Evolutionary conservation across 2,797 vertebrate genomes (phyloP).

Genomic region (Gallirallus australis): DNA sequence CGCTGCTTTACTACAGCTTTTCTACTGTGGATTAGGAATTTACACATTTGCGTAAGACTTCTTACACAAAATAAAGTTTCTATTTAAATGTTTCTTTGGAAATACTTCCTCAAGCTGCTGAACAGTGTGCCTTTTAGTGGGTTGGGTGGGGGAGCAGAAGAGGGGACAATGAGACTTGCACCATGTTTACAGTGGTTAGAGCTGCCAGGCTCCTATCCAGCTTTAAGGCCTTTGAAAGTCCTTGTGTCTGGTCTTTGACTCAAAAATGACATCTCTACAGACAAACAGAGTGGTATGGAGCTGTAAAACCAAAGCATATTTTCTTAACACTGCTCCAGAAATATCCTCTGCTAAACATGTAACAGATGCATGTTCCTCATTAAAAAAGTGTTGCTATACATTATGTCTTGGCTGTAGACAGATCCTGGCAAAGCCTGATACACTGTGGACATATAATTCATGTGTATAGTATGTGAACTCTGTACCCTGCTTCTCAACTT

Average conservation of each 20-base stretch:
- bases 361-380: conserved; percentile 65
- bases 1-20: neutral
- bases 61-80: conserved; percentile 1
- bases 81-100: neutral
- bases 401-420: conserved; percentile 58
- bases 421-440: conserved; percentile 56
- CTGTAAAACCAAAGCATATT: conserved; percentile 60
- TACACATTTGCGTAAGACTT: neutral
- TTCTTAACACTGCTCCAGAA: conserved; percentile 67
- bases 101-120: neutral
- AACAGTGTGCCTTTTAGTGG: neutral
- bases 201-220: conserved; percentile 3
- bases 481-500: conserved; percentile 41
- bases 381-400: conserved; percentile 67
- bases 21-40: neutral
- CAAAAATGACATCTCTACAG: conserved; percentile 43
- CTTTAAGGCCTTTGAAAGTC: conserved; percentile 22
- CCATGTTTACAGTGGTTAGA: neutral
- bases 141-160: neutral
- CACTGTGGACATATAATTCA: conserved; percentile 63
- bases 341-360: conserved; percentile 56
- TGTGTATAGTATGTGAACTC: conserved; percentile 46
- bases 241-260: conserved; percentile 44
- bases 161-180: neutral
- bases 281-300: conserved; percentile 9